Evolutionary conservation across 2,113 vertebrate genomes (phyloP).

Genomic region (Phyllostomus discolor): DNA sequence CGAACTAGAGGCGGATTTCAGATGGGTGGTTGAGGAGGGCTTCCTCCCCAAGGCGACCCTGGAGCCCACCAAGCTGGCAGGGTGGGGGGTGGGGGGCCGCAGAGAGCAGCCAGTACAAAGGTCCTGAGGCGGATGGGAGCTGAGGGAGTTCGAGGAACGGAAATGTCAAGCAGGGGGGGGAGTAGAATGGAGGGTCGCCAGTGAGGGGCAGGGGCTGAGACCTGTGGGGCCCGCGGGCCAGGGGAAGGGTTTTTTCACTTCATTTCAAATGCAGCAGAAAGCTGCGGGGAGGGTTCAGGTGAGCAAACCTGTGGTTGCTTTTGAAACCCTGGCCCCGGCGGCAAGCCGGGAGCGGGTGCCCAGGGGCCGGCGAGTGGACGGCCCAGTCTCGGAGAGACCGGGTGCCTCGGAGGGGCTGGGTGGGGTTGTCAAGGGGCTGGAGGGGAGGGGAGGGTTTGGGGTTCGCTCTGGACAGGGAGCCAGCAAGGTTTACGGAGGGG

Average conservation of each 20-base stretch:
- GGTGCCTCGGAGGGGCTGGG: neutral
- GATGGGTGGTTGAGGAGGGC: neutral
- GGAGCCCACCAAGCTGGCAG: neutral
- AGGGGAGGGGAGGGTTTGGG: too few relatives aligned
- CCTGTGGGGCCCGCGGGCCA: accelerated
- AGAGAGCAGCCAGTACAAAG: neutral
- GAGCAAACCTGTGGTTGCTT: neutral
- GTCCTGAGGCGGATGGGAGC: neutral
- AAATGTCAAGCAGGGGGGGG: neutral
- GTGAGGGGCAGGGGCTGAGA: neutral
- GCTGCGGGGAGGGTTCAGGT: neutral
- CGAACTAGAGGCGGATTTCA: neutral
- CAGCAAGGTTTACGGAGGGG: neutral
- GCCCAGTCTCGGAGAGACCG: accelerated
- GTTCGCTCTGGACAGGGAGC: neutral
- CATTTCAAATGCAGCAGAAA: neutral
- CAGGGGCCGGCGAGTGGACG: neutral
- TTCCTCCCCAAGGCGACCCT: neutral
- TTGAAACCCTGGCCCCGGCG: neutral
- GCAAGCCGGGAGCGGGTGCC: neutral
- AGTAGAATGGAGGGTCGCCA: accelerated
- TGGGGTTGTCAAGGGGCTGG: neutral
- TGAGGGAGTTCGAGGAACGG: neutral
- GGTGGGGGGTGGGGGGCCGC: neutral
- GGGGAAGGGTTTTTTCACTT: neutral